phyloP scores from a whole-genome alignment of 2,113 vertebrate species.

The Leucopsar rothschildi region DNA sequence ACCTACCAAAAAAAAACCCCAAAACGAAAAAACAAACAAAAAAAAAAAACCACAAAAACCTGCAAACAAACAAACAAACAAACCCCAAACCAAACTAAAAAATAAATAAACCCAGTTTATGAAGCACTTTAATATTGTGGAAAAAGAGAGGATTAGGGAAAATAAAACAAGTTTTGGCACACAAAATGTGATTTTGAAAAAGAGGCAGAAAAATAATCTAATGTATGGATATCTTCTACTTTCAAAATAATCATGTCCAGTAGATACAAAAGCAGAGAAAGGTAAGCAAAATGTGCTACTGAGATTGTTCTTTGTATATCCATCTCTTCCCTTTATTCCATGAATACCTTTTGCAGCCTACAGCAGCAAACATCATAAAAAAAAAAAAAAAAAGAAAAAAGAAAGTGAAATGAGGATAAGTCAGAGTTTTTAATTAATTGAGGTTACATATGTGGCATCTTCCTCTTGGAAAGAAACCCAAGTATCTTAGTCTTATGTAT shows the following conservation, averaged over 20 bases:
- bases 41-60: not conserved
- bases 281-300: not conserved
- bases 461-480: not conserved
- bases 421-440: not conserved
- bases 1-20: not conserved
- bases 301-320: not conserved
- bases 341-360: not conserved
- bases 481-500: not conserved
- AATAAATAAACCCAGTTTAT: not conserved
- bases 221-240: not conserved
- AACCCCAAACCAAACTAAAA: too few species aligned
- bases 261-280: not conserved
- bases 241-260: not conserved
- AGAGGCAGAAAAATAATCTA: not conserved
- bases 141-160: not conserved
- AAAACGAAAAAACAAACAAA: not conserved
- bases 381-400: too few species aligned
- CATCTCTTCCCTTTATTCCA: not conserved
- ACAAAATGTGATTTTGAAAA: not conserved
- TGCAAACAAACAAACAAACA: too few species aligned
- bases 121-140: not conserved
- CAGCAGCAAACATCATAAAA: not conserved
- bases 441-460: not conserved
- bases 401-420: fast-evolving
- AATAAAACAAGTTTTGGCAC: not conserved